A percentile compares a stretch with the other conserved stretches of the same genome.
These are phyloP conservation scores for Idaea biselata DNA, from an alignment of 2,888 invertebrate species.

Conservation along the genomic window DNA sequence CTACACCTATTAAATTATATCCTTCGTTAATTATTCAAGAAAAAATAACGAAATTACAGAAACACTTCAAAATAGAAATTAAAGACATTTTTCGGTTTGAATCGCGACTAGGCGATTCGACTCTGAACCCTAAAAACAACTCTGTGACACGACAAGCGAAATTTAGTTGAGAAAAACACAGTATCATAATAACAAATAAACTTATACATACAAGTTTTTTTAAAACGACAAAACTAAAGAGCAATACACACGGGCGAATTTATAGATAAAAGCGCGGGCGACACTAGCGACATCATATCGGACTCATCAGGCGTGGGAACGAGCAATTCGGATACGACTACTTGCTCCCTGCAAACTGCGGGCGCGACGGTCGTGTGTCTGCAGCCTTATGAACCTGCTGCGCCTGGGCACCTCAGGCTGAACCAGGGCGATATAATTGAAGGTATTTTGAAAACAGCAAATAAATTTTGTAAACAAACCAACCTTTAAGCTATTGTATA, in stretches of 20 bases:
- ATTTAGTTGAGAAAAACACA: background rate
- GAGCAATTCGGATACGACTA: slow-evolving; percentile 90
- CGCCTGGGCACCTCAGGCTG: slow-evolving; percentile 89
- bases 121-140: background rate
- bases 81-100: too few species aligned
- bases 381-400: slow-evolving; percentile 87
- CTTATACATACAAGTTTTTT: background rate
- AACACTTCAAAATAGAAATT: background rate
- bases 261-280: slow-evolving; percentile 93
- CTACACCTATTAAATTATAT: background rate
- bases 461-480: background rate
- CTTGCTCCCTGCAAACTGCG: slow-evolving; percentile 88
- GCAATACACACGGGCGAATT: slow-evolving; percentile 26
- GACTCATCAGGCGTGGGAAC: slow-evolving; percentile 96
- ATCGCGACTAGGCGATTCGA: too few species aligned
- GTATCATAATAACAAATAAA: background rate
- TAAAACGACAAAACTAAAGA: background rate
- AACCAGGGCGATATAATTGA: slow-evolving; percentile 95
- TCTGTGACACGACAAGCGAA: background rate
- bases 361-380: slow-evolving; percentile 91
- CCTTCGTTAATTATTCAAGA: background rate
- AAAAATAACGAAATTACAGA: background rate
- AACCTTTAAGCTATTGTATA: background rate
- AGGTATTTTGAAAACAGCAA: slow-evolving; percentile 71
- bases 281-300: slow-evolving; percentile 94